These are phyloP conservation scores for Carcharodon carcharias DNA, from an alignment of 2,797 vertebrate genomes.

Conservation along the genomic window DNA sequence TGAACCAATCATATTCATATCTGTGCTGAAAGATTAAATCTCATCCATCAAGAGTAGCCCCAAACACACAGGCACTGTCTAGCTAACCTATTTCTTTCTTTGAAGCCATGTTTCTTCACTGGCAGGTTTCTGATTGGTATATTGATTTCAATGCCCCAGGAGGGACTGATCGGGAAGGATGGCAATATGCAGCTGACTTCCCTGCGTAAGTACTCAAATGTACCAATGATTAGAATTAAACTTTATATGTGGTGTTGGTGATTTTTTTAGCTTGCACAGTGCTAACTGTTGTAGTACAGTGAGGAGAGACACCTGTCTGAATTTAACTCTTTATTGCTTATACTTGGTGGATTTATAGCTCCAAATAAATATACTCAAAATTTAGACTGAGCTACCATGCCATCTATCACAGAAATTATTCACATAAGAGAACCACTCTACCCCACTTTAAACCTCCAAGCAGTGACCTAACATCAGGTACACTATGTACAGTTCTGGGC, in stretches of 20 bases:
- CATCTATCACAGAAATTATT: not conserved
- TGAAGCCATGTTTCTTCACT: constrained; percentile 12
- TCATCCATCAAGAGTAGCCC: not conserved
- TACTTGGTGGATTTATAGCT: not conserved
- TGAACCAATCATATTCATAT: not conserved
- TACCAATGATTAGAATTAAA: not conserved
- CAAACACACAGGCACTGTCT: not conserved
- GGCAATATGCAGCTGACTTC: constrained; percentile 95
- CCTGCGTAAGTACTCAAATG: constrained; percentile 70
- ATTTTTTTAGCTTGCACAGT: constrained; percentile 12
- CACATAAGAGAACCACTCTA: not conserved
- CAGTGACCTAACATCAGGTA: not conserved
- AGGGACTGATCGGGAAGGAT: constrained; percentile 85
- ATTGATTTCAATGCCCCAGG: constrained; percentile 74
- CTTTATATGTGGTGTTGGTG: not conserved
- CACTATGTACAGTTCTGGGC: not conserved
- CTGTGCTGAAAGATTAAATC: not conserved
- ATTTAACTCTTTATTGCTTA: not conserved
- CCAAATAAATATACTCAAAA: not conserved
- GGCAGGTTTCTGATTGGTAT: constrained; percentile 84
- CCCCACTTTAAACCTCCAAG: not conserved
- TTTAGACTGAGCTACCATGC: not conserved
- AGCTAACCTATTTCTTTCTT: not conserved
- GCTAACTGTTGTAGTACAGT: not conserved
- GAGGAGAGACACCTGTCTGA: not conserved